Evolutionary conservation across 2,888 invertebrate genomes (phyloP).

Genomic region (Caenorhabditis macrosperma): DNA sequence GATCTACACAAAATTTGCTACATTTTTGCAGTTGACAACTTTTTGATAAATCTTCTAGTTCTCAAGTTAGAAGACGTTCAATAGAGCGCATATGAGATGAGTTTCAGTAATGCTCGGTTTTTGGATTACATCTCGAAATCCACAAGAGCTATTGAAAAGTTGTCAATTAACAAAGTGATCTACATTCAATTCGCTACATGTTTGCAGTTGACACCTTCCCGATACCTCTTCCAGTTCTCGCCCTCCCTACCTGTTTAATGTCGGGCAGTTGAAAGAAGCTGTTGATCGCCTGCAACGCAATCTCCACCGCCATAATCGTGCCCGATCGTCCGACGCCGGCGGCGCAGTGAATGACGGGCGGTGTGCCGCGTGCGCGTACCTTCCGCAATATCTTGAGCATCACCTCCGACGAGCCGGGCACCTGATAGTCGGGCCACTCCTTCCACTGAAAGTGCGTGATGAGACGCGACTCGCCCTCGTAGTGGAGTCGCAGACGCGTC

Average conservation of each 20-base stretch:
- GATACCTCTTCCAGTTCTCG: neutral
- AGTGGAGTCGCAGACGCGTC: conserved; percentile 35
- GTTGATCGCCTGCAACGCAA: conserved; percentile 49
- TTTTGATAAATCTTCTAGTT: no score
- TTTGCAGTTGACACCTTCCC: no score
- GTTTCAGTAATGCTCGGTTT: no score
- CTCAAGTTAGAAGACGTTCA: no score
- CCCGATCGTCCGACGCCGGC: conserved; percentile 61
- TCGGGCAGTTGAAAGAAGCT: conserved; percentile 31
- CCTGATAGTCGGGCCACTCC: conserved; percentile 61
- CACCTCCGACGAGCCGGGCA: conserved; percentile 54
- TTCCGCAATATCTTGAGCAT: conserved; percentile 51
- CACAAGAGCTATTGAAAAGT: no score
- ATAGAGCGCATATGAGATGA: no score
- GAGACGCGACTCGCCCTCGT: conserved; percentile 23
- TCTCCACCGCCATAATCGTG: conserved; percentile 51
- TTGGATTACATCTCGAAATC: no score
- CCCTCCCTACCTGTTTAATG: conserved; percentile 37
- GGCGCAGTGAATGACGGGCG: conserved; percentile 59
- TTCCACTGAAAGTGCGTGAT: conserved; percentile 58
- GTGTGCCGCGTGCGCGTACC: conserved; percentile 28
- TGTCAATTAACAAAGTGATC: no score
- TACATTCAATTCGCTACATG: no score
- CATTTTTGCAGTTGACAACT: conserved; percentile 4
- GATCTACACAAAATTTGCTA: no score